These are phyloP conservation scores for Axinella damicornis DNA, from an alignment of 37 sponge, comb jelly and placozoan species.

Conservation along the genomic window DNA sequence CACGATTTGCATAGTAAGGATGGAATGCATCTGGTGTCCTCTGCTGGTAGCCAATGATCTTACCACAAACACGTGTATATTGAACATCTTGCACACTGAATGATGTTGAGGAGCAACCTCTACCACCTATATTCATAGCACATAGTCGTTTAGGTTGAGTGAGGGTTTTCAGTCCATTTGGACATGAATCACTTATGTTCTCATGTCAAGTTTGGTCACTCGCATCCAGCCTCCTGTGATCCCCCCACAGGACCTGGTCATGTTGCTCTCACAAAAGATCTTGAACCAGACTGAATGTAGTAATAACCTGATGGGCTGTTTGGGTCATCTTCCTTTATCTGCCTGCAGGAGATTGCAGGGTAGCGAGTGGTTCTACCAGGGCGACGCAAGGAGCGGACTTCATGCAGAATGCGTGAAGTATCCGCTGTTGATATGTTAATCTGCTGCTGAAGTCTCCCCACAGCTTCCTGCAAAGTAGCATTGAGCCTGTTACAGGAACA, in stretches of 20 bases:
- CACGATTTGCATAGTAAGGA: not conserved
- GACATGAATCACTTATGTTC: not conserved
- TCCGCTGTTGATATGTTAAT: slow-evolving; percentile 24
- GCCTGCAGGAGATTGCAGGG: not conserved
- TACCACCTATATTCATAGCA: not conserved
- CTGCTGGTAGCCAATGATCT: slow-evolving; percentile 26
- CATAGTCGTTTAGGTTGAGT: not conserved
- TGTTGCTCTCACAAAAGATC: too few species aligned
- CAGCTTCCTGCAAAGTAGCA: too few species aligned
- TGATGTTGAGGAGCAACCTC: slow-evolving; percentile 4
- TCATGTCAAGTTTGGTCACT: not conserved
- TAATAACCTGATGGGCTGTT: too few species aligned
- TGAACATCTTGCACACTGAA: not conserved
- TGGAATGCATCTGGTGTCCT: slow-evolving; percentile 17
- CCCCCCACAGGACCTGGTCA: not conserved
- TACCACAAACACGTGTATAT: slow-evolving; percentile 33
- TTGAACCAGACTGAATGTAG: too few species aligned
- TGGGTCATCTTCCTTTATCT: not conserved
- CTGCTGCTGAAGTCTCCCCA: too few species aligned
- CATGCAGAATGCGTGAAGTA: not conserved
- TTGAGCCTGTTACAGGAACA: too few species aligned
- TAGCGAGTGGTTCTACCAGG: not conserved
- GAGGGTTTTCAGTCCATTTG: not conserved
- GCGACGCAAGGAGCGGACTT: not conserved
- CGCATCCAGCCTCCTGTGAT: too few species aligned